Conservation (phyloP, 2,113 vertebrate genomes). For the Blennius ocellaris region DNA sequence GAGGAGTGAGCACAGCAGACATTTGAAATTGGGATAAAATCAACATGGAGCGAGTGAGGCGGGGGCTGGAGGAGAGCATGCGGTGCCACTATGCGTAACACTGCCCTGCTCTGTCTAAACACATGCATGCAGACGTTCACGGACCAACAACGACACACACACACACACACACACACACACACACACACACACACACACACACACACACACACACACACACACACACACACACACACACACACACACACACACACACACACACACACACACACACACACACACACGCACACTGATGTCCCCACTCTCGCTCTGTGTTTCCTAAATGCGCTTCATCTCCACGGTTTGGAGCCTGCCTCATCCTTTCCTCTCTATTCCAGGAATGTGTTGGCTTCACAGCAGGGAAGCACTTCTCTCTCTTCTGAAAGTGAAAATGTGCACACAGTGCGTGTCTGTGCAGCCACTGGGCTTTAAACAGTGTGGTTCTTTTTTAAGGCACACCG, state of each 20-base stretch:
- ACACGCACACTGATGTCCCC: not conserved
- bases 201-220: too few species aligned
- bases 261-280: too few species aligned
- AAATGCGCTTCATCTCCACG: constrained; percentile 32
- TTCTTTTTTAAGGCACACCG: constrained; percentile 65
- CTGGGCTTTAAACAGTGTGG: constrained; percentile 49
- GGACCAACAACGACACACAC: constrained; percentile 34
- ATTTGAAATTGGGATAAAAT: constrained; percentile 43
- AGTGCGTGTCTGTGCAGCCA: constrained; percentile 29
- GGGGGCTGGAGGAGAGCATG: constrained; percentile 47
- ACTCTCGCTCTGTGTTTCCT: constrained; percentile 39
- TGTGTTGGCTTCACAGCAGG: constrained; percentile 60
- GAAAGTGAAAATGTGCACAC: constrained; percentile 31
- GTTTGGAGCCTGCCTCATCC: constrained; percentile 57
- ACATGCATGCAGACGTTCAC: constrained; percentile 51
- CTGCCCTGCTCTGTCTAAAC: constrained; percentile 50
- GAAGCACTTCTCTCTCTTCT: constrained; percentile 42
- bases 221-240: too few species aligned
- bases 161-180: not conserved
- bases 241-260: too few species aligned
- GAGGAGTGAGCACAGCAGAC: constrained; percentile 30
- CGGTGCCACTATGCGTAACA: constrained; percentile 58
- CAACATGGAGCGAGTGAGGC: constrained; percentile 31
- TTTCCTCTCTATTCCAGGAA: constrained; percentile 48
- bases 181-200: not conserved